A percentile compares a stretch with the other conserved stretches of the same genome.
Conservation (phyloP, 30 jellyfish, hydroid and myxozoan species). For the Hydractinia echinata region DNA sequence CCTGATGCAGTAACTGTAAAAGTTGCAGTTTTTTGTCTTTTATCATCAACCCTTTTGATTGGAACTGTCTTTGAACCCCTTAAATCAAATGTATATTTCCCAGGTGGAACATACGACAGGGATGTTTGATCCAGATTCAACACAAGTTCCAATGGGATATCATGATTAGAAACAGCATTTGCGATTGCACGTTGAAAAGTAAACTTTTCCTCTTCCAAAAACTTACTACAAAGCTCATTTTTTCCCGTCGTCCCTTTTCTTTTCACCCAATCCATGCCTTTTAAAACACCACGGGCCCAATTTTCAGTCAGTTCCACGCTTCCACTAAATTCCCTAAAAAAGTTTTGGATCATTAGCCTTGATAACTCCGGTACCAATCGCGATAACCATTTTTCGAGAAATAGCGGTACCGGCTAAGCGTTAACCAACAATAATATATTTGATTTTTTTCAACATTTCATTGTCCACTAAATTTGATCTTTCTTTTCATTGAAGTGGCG, state of each 20-base stretch:
- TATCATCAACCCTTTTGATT: background rate
- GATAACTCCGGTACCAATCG: constrained; percentile 10
- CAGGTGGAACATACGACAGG: constrained; percentile 10
- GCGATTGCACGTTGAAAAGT: constrained; percentile 5
- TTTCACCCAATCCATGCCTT: constrained; percentile 5
- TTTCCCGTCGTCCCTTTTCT: constrained; percentile 25
- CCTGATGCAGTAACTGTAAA: constrained; percentile 19
- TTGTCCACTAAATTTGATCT: background rate
- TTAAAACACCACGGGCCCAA: background rate
- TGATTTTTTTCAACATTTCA: constrained; percentile 12
- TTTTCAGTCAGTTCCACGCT: background rate
- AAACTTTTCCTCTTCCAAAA: constrained; percentile 11
- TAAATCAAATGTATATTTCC: constrained; percentile 16
- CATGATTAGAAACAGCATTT: background rate
- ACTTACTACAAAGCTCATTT: constrained; percentile 10
- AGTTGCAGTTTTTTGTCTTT: background rate
- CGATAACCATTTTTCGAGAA: background rate
- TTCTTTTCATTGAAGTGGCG: background rate
- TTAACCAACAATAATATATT: background rate
- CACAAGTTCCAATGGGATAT: background rate
- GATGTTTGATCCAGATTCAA: constrained; percentile 14
- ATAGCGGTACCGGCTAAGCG: constrained; percentile 5
- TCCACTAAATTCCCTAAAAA: background rate
- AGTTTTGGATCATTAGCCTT: constrained; percentile 9
- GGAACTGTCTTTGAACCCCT: constrained; percentile 11